Evolutionary conservation across 1,140 invertebrate genomes (phyloP).

Genomic region (Heliothis subflexa): DNA sequence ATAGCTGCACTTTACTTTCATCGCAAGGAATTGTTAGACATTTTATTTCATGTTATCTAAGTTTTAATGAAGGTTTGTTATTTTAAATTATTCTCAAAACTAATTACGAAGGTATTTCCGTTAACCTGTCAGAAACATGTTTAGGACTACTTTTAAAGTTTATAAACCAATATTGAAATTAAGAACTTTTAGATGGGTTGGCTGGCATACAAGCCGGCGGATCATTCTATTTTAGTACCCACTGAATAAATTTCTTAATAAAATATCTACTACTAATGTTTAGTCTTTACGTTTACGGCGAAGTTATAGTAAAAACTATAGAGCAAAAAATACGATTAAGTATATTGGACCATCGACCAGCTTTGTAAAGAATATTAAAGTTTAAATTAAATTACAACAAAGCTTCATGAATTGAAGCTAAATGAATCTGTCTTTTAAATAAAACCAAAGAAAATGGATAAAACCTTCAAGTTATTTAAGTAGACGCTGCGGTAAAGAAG

Average conservation of each 20-base stretch:
- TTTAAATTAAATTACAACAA: not conserved
- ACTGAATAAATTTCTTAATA: too few relatives aligned
- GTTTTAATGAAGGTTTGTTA: not conserved
- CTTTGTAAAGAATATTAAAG: too few relatives aligned
- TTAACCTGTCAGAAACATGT: not conserved
- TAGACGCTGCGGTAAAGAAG: slow-evolving; percentile 14
- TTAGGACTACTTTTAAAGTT: not conserved
- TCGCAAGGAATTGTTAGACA: not conserved
- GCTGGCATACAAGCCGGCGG: too few relatives aligned
- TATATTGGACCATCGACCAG: too few relatives aligned
- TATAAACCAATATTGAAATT: too few relatives aligned
- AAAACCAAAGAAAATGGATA: slow-evolving; percentile 22
- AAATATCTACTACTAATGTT: too few relatives aligned
- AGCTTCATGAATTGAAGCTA: slow-evolving; percentile 1
- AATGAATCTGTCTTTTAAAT: not conserved
- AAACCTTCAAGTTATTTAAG: slow-evolving; percentile 22
- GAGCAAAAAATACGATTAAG: too few relatives aligned
- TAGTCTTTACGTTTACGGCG: not conserved
- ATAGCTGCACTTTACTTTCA: slow-evolving; percentile 22
- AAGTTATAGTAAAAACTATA: not conserved
- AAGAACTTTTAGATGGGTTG: too few relatives aligned
- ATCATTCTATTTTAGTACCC: too few relatives aligned
- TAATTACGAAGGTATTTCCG: not conserved
- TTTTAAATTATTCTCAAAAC: too few relatives aligned
- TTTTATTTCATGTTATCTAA: not conserved